These are phyloP conservation scores for Holacanthella duospinosa DNA, from an alignment of 2,888 invertebrate species.

Conservation along the genomic window DNA sequence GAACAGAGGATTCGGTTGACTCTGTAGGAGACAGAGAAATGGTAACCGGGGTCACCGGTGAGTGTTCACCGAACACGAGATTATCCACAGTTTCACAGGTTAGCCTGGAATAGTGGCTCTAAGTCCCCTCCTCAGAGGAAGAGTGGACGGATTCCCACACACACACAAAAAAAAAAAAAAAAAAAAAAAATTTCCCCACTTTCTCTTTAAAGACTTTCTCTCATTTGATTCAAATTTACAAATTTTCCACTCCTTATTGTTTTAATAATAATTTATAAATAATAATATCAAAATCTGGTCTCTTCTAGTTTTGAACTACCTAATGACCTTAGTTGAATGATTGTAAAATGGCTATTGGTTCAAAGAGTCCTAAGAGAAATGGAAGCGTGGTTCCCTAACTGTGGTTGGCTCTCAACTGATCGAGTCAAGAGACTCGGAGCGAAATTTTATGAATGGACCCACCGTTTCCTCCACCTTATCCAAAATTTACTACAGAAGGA, in stretches of 20 bases:
- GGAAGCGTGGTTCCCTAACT: background rate
- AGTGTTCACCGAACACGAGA: conserved; percentile 31
- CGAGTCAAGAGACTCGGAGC: background rate
- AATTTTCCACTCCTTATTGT: background rate
- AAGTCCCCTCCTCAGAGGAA: background rate
- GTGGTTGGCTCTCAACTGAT: conserved; percentile 1
- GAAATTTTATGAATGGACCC: conserved; percentile 37
- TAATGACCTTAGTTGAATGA: no score
- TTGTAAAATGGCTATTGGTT: background rate
- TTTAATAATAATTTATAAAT: background rate
- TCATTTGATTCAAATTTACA: background rate
- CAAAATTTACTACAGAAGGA: conserved; percentile 14
- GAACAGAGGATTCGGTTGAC: conserved; percentile 29
- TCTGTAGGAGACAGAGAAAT: conserved; percentile 36
- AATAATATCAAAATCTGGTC: no score
- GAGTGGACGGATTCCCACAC: background rate
- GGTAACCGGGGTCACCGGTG: conserved; percentile 38
- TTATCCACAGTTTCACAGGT: conserved; percentile 34
- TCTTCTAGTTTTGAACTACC: no score
- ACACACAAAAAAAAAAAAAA: background rate
- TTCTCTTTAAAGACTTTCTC: background rate
- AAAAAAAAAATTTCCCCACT: background rate
- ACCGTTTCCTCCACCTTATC: conserved; percentile 32
- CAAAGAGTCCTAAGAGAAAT: background rate
- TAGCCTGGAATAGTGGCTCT: background rate